Conservation (phyloP, 64 coral and sea anemone genomes). For the Pachyseris speciosa region DNA sequence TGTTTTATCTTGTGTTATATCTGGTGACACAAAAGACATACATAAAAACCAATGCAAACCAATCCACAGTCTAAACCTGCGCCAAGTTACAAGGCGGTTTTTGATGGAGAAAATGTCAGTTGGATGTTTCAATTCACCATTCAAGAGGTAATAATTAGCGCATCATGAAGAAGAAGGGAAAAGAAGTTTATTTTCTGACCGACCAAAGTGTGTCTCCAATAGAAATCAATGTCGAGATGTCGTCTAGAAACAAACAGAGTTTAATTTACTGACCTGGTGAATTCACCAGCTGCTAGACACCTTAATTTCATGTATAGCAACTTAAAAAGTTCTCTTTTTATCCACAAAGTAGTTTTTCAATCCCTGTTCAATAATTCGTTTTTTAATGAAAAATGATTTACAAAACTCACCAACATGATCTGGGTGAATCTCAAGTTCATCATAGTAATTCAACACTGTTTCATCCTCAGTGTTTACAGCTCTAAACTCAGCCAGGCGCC, state of each 20-base stretch:
- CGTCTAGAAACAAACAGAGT: no score
- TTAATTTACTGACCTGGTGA: no score
- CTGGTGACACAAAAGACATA: constrained; percentile 23
- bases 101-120: no score
- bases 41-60: background rate
- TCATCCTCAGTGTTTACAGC: constrained; percentile 93
- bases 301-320: background rate
- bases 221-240: background rate
- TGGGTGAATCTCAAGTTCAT: constrained; percentile 98
- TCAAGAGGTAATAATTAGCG: no score
- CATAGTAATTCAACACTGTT: constrained; percentile 97
- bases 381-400: background rate
- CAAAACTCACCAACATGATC: constrained; percentile 84
- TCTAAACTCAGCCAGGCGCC: constrained; percentile 84
- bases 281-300: no score
- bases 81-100: no score
- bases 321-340: background rate
- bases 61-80: no score
- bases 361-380: no score
- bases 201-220: background rate
- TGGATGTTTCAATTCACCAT: no score
- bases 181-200: no score
- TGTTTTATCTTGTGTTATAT: constrained; percentile 83
- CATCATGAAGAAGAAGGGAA: no score
- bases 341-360: background rate